These are phyloP conservation scores for Cataglyphis altisquamis DNA, from an alignment of 2,888 invertebrate genomes.

Conservation along the genomic window DNA sequence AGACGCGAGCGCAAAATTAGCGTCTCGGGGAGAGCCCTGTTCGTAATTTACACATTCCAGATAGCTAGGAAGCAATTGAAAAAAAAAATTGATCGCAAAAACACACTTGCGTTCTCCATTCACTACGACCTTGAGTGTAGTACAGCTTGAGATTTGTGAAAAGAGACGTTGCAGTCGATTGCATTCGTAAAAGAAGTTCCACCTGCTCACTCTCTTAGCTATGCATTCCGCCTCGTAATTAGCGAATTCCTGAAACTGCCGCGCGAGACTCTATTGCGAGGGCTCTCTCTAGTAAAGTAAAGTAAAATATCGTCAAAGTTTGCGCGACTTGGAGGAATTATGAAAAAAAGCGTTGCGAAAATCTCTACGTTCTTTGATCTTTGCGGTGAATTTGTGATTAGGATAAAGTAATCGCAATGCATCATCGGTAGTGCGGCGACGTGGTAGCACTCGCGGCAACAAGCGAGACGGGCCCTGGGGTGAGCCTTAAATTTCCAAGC, in stretches of 20 bases:
- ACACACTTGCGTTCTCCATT: conserved; percentile 17
- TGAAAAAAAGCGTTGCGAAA: background rate
- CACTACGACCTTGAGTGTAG: conserved; percentile 29
- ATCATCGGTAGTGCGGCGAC: conserved; percentile 30
- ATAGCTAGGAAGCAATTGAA: conserved; percentile 42
- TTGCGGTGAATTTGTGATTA: conserved; percentile 34
- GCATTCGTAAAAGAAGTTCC: conserved; percentile 11
- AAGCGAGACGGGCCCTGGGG: conserved; percentile 54
- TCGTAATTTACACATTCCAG: conserved; percentile 66
- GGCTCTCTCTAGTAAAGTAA: background rate
- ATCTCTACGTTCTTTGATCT: background rate
- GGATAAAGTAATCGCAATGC: conserved; percentile 34
- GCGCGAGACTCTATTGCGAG: background rate
- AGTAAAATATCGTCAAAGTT: background rate
- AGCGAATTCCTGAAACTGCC: conserved; percentile 1
- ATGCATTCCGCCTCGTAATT: background rate
- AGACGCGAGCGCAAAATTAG: conserved; percentile 63
- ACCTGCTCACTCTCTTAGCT: background rate
- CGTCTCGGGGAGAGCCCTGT: conserved; percentile 40
- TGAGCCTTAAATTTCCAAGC: conserved; percentile 76
- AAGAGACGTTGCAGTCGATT: conserved; percentile 8
- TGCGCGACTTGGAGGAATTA: background rate
- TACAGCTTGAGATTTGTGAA: conserved; percentile 25
- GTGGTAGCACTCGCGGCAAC: conserved; percentile 65
- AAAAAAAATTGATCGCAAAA: conserved; percentile 34